Evolutionary conservation across 1,140 invertebrate species (phyloP).

Genomic region (Ips typographus): DNA sequence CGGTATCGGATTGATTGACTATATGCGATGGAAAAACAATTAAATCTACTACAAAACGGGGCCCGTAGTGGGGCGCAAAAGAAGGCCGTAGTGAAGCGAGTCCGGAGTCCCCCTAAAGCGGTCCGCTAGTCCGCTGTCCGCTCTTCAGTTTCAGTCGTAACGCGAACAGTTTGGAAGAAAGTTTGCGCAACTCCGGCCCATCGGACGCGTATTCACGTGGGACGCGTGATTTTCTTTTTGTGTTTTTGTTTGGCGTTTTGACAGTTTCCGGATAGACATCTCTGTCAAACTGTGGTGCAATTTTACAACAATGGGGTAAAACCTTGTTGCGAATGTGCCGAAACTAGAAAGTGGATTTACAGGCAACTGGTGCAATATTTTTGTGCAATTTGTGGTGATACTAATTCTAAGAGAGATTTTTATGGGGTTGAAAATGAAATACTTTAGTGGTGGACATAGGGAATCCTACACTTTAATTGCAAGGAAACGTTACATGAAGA

Average conservation of each 20-base stretch:
- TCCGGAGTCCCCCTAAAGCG: not conserved
- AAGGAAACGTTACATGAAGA: conserved; percentile 57
- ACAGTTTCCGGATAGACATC: not conserved
- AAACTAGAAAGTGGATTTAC: not conserved
- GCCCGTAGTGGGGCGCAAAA: conserved; percentile 16
- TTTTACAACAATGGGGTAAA: not conserved
- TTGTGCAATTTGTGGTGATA: conserved; percentile 34
- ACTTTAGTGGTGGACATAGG: conserved; percentile 54
- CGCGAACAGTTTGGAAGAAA: not conserved
- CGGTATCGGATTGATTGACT: not conserved
- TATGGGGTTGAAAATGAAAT: conserved; percentile 55
- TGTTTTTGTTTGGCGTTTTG: too few relatives aligned
- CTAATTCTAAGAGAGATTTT: conserved; percentile 4
- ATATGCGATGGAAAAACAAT: not conserved
- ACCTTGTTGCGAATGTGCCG: not conserved
- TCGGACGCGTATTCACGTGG: conserved; percentile 12
- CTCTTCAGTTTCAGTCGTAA: not conserved
- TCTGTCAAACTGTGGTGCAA: not conserved
- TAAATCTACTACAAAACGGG: conserved; percentile 6
- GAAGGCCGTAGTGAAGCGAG: conserved; percentile 9
- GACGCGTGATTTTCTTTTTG: not conserved
- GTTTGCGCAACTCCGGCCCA: not conserved
- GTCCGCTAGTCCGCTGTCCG: not conserved
- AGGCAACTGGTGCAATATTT: conserved; percentile 18
- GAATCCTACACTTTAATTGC: conserved; percentile 58